Base-by-base conservation (phyloP, 2,888 invertebrate genomes). In the Cephus runcator region DNA sequence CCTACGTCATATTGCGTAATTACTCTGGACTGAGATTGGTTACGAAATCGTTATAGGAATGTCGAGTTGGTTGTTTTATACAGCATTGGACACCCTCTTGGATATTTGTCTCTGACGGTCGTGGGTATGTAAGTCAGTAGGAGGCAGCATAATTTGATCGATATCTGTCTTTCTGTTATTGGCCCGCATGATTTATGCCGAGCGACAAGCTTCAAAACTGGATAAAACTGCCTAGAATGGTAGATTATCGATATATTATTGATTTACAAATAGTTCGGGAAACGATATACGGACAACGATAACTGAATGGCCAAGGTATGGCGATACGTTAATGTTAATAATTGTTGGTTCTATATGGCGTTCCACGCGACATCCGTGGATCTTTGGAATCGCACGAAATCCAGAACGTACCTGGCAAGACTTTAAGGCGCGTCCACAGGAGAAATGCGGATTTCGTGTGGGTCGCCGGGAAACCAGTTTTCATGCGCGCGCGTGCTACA, bases 401-500 rank as follows among this genome's bases (percentile, higher is more conserved):
- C 23, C 23, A 56, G 56, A 56, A 56, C 23, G 56, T 56, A 56
- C 6, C 40, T 56, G 56, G 56, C 56, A 23, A 56, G 9, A 9
- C 56, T 23, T 56, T 56, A 56, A 56, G 56, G 56, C 56, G 56
- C 56, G 56, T 56, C 56, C 23, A 56, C 23, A 56, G 56, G 56
- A 56, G 56, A 56, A 56, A 56, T 56, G 56, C 56, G 56, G 56
- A 56, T 56, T 56, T 56, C 56, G 71, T 11, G 71, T 71, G 34
- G 71, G 71, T 30, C 71, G 71, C 34, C 12, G 71, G 71, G 31
- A 56, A 56, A 34, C 71, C 31, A 71, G 31, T 71, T 71, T 31
- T 71, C 31, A 71, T 71, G 34, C 71, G 71, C 71, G 30, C 23
- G 71, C 71, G 71, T 71, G 71, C 30, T 34, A 34, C 71, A 71